phyloP scores from a whole-genome alignment of 1,140 invertebrate genomes.

The Zophobas atratus region DNA sequence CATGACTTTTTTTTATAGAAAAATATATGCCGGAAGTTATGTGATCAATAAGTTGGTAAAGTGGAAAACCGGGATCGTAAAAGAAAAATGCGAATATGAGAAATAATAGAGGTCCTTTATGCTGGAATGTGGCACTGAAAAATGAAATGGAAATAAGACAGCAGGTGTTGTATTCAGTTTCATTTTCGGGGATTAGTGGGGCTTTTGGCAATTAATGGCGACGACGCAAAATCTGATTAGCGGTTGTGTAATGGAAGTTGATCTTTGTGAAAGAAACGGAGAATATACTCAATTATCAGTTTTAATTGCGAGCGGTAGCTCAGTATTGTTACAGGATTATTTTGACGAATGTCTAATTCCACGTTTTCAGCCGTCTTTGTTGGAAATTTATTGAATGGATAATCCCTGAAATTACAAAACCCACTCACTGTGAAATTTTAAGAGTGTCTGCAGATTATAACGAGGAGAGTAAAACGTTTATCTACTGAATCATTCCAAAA shows the following conservation, averaged over 20 bases:
- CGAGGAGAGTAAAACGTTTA: too few species aligned
- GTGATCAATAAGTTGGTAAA: conserved; percentile 28
- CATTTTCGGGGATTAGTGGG: not conserved
- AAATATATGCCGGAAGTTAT: conserved; percentile 20
- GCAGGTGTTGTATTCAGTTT: conserved; percentile 22
- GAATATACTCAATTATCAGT: not conserved
- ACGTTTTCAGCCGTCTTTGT: too few species aligned
- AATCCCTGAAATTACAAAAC: too few species aligned
- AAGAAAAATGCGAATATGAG: conserved; percentile 19
- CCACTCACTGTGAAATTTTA: too few species aligned
- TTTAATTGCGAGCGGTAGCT: not conserved
- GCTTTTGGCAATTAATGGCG: conserved; percentile 17
- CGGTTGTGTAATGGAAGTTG: too few species aligned
- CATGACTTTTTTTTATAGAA: conserved; percentile 31
- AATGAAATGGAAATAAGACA: conserved; percentile 33
- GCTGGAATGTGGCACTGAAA: conserved; percentile 2
- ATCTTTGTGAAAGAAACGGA: too few species aligned
- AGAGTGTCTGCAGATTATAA: too few species aligned
- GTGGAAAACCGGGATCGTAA: not conserved
- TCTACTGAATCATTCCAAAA: too few species aligned
- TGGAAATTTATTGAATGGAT: too few species aligned
- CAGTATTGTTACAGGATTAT: too few species aligned
- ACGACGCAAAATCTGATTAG: too few species aligned
- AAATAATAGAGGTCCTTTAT: not conserved
- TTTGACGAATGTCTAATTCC: too few species aligned